Evolutionary conservation across 2,797 vertebrate genomes (phyloP).

Genomic region (Perodicticus potto): DNA sequence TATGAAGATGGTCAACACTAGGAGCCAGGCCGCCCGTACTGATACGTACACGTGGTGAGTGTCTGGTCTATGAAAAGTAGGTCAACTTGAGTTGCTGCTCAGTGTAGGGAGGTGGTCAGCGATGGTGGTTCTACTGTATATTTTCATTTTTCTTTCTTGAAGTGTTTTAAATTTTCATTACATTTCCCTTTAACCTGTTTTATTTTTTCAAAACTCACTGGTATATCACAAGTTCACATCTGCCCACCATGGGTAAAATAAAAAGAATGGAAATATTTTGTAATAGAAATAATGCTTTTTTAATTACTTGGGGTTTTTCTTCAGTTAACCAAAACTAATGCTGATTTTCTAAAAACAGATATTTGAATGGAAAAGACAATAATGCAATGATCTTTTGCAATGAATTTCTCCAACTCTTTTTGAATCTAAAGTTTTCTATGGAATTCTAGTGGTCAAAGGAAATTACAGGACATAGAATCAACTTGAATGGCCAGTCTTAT

Average conservation of each 20-base stretch:
- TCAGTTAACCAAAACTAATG: slow-evolving; percentile 49
- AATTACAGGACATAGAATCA: slow-evolving; percentile 50
- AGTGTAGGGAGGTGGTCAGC: no score
- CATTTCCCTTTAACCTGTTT: slow-evolving; percentile 56
- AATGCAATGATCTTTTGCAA: slow-evolving; percentile 31
- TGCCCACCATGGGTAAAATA: slow-evolving; percentile 8
- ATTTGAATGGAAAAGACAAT: slow-evolving; percentile 43
- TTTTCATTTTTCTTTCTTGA: slow-evolving; percentile 22
- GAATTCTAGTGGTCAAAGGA: slow-evolving; percentile 26
- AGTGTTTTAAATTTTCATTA: slow-evolving; percentile 34
- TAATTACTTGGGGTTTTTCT: neutral
- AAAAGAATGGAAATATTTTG: slow-evolving; percentile 45
- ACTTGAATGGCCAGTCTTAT: slow-evolving; percentile 39
- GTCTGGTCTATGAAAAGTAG: no score
- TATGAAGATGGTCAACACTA: no score
- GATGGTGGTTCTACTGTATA: neutral
- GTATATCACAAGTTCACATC: slow-evolving; percentile 16
- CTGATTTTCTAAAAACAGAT: neutral
- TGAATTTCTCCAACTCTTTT: slow-evolving; percentile 37
- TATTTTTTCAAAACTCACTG: slow-evolving; percentile 39
- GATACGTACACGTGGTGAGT: no score
- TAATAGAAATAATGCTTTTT: slow-evolving; percentile 53
- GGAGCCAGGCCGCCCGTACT: no score
- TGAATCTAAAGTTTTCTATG: slow-evolving; percentile 52
- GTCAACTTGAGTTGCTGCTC: no score